Percentiles rank a stretch among this genome's conserved stretches.
phyloP scores from a whole-genome alignment of 2,113 vertebrate genomes.

The Xyrauchen texanus region DNA sequence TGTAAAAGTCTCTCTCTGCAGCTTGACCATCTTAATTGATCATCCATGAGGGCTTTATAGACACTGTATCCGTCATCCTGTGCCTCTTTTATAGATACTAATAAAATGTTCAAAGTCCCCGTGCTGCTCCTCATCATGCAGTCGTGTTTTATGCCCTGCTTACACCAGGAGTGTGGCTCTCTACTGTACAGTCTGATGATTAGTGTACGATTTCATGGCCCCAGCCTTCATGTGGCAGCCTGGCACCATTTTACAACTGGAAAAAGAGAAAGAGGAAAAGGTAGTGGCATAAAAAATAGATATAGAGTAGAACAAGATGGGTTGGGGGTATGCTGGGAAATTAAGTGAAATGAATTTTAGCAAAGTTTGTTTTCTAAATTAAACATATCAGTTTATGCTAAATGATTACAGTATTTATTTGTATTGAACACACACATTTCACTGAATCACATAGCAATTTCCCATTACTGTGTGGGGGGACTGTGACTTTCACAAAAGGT shows the following conservation, averaged over 20 bases:
- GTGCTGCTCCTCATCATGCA: slow-evolving; percentile 53
- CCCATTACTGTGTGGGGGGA: too few species aligned
- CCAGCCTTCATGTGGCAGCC: slow-evolving; percentile 35
- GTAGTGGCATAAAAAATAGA: slow-evolving; percentile 20
- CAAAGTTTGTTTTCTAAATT: too few species aligned
- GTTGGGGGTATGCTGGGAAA: background rate
- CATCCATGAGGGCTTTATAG: slow-evolving; percentile 58
- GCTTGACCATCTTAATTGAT: slow-evolving; percentile 60
- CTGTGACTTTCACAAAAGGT: too few species aligned
- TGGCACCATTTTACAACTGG: slow-evolving; percentile 45
- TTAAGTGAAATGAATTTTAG: background rate
- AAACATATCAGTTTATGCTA: too few species aligned
- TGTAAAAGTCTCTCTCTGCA: slow-evolving; percentile 49
- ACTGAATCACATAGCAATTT: too few species aligned
- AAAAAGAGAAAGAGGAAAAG: slow-evolving; percentile 26
- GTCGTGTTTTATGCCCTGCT: slow-evolving; percentile 47
- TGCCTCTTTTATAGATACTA: slow-evolving; percentile 51
- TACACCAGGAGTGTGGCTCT: slow-evolving; percentile 36
- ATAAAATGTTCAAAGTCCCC: slow-evolving; percentile 59
- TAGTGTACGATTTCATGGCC: slow-evolving; percentile 40
- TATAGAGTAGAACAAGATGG: background rate
- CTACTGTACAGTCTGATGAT: slow-evolving; percentile 50
- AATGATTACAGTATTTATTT: too few species aligned
- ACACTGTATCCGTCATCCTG: slow-evolving; percentile 52
- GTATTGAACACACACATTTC: too few species aligned